Percentiles rank a stretch among this genome's conserved stretches.
Evolutionary conservation across 2,113 vertebrate species (phyloP).

Genomic region (Brevimyrus niger): DNA sequence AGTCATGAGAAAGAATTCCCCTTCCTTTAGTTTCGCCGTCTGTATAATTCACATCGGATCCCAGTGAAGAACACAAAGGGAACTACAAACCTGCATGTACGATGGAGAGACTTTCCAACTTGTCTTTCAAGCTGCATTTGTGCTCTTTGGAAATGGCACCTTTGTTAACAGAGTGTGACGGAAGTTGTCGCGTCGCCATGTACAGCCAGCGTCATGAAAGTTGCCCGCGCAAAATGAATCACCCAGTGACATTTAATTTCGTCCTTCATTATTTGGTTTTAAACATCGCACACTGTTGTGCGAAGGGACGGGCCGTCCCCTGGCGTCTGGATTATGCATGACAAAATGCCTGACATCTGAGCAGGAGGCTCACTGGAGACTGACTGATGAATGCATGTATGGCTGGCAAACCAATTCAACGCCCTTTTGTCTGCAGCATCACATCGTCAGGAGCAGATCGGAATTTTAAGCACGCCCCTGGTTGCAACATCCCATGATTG

Average conservation of each 20-base stretch:
- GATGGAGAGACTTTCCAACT: background rate
- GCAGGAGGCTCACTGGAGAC: constrained; percentile 19
- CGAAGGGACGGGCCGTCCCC: background rate
- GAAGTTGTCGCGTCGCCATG: background rate
- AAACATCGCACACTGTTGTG: constrained; percentile 17
- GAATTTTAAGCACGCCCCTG: constrained; percentile 31
- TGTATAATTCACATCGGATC: constrained; percentile 32
- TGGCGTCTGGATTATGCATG: constrained; percentile 22
- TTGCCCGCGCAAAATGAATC: background rate
- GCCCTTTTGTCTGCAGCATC: constrained; percentile 12
- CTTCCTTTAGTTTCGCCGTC: constrained; percentile 18
- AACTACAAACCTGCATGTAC: background rate
- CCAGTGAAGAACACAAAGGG: background rate
- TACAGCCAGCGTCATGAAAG: background rate
- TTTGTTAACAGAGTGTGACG: constrained; percentile 16
- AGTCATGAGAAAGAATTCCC: constrained; percentile 27
- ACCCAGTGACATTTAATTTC: constrained; percentile 22
- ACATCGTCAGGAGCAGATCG: constrained; percentile 8
- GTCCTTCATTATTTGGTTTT: constrained; percentile 18
- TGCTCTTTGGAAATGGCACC: background rate
- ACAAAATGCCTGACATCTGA: constrained; percentile 26
- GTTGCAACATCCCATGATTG: constrained; percentile 25
- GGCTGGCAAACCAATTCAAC: constrained; percentile 27
- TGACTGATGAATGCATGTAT: constrained; percentile 34
- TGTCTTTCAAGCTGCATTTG: constrained; percentile 1